Percentiles rank a stretch among this genome's conserved stretches.
Conservation (phyloP, 2,113 vertebrate genomes). For the Triplophysa rosa region DNA sequence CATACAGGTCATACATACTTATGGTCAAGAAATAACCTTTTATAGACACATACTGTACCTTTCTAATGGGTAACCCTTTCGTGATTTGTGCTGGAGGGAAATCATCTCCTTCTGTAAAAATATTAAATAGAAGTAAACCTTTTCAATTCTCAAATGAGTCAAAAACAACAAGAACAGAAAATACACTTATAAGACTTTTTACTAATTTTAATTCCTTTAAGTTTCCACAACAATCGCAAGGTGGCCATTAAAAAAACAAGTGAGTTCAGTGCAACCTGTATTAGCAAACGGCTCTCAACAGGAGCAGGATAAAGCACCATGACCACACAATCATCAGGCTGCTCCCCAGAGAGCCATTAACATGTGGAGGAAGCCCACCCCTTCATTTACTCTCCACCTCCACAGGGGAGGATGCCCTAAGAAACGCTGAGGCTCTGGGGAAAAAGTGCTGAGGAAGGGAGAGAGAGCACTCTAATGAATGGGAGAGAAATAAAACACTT, state of each 20-base stretch:
- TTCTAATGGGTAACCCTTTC: constrained; percentile 19
- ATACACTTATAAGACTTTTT: too few species aligned
- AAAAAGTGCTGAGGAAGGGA: constrained; percentile 61
- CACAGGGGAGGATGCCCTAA: constrained; percentile 40
- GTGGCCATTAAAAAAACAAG: neutral
- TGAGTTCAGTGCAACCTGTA: neutral
- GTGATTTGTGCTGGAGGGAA: constrained; percentile 64
- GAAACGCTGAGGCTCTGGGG: constrained; percentile 70
- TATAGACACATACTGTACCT: constrained; percentile 43
- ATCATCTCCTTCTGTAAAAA: constrained; percentile 72
- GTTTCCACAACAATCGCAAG: neutral
- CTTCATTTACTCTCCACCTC: neutral
- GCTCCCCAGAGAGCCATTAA: constrained; percentile 44
- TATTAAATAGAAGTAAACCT: neutral
- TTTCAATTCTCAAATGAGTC: too few species aligned
- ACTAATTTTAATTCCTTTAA: too few species aligned
- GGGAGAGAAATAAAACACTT: constrained; percentile 57
- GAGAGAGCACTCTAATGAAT: constrained; percentile 55
- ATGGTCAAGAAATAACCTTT: neutral
- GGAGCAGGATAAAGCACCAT: constrained; percentile 23
- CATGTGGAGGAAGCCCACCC: constrained; percentile 25
- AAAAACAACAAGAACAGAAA: neutral
- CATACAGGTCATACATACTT: neutral
- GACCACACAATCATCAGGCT: constrained; percentile 22
- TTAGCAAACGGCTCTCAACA: neutral